Evolutionary conservation across 2,888 invertebrate genomes (phyloP).

Genomic region (Morpho helenor): DNA sequence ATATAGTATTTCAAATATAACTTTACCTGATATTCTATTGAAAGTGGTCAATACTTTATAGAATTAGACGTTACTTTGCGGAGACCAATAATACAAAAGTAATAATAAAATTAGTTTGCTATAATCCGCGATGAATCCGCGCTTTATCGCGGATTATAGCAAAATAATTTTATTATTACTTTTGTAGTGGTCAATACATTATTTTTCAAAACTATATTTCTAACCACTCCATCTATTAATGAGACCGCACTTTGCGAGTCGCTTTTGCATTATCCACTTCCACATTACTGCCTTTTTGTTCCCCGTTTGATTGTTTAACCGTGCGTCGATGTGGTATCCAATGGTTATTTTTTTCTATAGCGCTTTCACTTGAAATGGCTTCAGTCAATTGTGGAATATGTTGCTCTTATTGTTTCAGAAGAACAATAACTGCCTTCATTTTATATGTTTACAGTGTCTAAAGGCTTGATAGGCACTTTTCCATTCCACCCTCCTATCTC

Average conservation of each 20-base stretch:
- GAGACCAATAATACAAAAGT: too few species aligned
- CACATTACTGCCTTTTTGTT: slow-evolving; percentile 77
- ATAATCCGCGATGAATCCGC: too few species aligned
- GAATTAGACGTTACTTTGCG: too few species aligned
- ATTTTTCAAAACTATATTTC: neutral
- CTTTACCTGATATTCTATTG: too few species aligned
- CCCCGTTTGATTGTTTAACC: slow-evolving; percentile 76
- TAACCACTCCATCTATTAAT: slow-evolving; percentile 28
- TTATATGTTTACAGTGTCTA: slow-evolving; percentile 75
- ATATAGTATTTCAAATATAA: too few species aligned
- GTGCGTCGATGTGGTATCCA: slow-evolving; percentile 76
- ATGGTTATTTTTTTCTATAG: slow-evolving; percentile 66
- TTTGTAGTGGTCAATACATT: too few species aligned
- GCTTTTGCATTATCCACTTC: slow-evolving; percentile 71
- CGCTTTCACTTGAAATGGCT: slow-evolving; percentile 72
- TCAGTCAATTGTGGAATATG: slow-evolving; percentile 76
- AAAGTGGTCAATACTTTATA: too few species aligned
- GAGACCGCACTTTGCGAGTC: slow-evolving; percentile 34
- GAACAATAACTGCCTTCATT: slow-evolving; percentile 75
- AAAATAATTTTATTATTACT: too few species aligned
- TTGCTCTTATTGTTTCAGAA: slow-evolving; percentile 73
- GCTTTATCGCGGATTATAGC: too few species aligned
- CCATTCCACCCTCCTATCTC: slow-evolving; percentile 46
- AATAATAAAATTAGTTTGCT: too few species aligned
- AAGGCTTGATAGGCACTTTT: slow-evolving; percentile 69